These are phyloP conservation scores for Grallaria varia DNA, from an alignment of 2,113 vertebrate genomes.

Conservation along the genomic window DNA sequence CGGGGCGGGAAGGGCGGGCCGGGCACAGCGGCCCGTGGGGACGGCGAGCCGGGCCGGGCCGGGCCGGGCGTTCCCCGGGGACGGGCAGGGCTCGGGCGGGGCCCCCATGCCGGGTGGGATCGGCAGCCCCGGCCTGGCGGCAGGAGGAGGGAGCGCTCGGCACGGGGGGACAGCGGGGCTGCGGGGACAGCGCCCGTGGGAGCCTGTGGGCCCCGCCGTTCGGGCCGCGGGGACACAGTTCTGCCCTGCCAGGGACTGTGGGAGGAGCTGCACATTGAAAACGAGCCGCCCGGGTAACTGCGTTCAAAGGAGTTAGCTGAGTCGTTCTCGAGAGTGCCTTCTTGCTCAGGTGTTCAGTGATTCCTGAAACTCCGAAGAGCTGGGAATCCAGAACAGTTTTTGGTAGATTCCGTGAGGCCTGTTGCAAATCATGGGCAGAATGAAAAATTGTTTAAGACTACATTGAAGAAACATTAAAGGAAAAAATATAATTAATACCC, in stretches of 20 bases:
- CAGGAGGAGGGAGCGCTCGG: neutral
- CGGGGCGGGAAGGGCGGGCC: neutral
- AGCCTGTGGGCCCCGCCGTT: neutral
- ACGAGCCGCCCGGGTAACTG: neutral
- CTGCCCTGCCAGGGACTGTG: neutral
- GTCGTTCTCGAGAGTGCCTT: neutral
- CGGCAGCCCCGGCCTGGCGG: neutral
- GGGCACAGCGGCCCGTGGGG: neutral
- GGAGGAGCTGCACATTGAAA: neutral
- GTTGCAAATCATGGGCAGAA: neutral
- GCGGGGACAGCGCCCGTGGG: fast-evolving
- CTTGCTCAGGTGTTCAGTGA: neutral
- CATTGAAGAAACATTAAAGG: neutral
- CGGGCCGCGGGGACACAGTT: neutral
- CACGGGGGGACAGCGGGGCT: fast-evolving
- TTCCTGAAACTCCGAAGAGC: neutral
- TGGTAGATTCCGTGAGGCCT: neutral
- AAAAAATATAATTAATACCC: neutral
- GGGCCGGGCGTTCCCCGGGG: neutral
- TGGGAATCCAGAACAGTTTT: neutral
- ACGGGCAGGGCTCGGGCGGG: neutral
- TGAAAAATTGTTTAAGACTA: neutral
- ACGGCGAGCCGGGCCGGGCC: neutral
- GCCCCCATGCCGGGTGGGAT: neutral
- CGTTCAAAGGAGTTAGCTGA: neutral